A percentile compares a stretch with the other conserved stretches of the same genome.
Evolutionary conservation across 2,113 vertebrate genomes (phyloP).

Genomic region (Crypturellus undulatus): DNA sequence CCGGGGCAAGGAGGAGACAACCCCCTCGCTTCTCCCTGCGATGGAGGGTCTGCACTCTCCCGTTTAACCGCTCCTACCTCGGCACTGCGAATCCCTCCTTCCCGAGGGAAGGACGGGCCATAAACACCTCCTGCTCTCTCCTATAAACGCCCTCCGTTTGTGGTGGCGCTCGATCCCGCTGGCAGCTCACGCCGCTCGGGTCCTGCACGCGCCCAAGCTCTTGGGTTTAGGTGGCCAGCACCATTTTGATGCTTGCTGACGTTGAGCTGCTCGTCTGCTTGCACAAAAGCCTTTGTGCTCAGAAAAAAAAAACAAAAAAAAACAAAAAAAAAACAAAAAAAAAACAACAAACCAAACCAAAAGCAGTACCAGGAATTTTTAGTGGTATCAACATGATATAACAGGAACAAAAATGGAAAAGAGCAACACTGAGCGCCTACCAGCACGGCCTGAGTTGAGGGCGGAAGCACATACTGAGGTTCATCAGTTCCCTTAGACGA

Average conservation of each 20-base stretch:
- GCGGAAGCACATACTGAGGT: rapidly evolving
- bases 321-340: no score
- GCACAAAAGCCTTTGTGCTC: not conserved
- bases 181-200: not conserved
- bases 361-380: not conserved
- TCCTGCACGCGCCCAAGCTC: not conserved
- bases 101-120: not conserved
- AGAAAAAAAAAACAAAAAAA: not conserved
- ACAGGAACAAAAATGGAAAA: not conserved
- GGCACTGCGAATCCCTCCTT: not conserved
- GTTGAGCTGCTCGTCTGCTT: not conserved
- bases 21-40: not conserved
- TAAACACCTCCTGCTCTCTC: not conserved
- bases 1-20: rapidly evolving
- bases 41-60: not conserved
- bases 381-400: not conserved
- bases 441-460: rapidly evolving
- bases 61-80: not conserved
- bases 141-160: not conserved
- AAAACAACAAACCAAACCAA: not conserved
- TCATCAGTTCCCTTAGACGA: not conserved
- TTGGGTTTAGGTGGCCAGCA: not conserved
- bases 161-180: rapidly evolving
- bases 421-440: not conserved
- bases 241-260: not conserved